These are phyloP conservation scores for Cheirogaleus medius DNA, from an alignment of 2,113 vertebrate species.

Conservation along the genomic window DNA sequence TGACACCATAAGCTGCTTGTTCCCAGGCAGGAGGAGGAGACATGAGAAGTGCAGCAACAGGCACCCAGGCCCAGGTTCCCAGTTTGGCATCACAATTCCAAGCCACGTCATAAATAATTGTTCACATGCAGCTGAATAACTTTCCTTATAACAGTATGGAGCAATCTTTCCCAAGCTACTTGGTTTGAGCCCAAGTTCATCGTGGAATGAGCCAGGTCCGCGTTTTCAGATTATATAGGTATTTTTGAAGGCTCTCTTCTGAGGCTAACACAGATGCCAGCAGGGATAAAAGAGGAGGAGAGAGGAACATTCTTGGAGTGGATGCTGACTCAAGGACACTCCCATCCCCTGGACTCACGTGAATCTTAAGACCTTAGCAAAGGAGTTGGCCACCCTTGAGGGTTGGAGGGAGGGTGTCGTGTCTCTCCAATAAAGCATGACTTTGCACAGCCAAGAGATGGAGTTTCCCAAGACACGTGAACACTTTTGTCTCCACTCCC, in stretches of 20 bases:
- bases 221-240: neutral
- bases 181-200: neutral
- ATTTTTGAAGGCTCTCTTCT: slow-evolving; percentile 63
- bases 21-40: neutral
- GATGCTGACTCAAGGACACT: slow-evolving; percentile 61
- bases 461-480: neutral
- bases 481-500: neutral
- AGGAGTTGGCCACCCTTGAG: neutral
- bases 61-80: neutral
- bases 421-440: neutral
- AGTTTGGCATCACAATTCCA: neutral
- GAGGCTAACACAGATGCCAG: slow-evolving; percentile 59
- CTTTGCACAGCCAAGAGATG: neutral
- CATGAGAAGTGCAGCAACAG: neutral
- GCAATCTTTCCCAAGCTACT: neutral
- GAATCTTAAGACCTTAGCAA: neutral
- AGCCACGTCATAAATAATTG: neutral
- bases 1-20: neutral
- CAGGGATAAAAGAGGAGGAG: slow-evolving; percentile 70
- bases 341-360: neutral
- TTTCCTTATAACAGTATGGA: neutral
- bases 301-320: slow-evolving; percentile 65
- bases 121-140: neutral
- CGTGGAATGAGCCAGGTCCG: neutral
- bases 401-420: neutral